phyloP scores from a whole-genome alignment of 2,888 invertebrate genomes.

The Strigamia maritima region DNA sequence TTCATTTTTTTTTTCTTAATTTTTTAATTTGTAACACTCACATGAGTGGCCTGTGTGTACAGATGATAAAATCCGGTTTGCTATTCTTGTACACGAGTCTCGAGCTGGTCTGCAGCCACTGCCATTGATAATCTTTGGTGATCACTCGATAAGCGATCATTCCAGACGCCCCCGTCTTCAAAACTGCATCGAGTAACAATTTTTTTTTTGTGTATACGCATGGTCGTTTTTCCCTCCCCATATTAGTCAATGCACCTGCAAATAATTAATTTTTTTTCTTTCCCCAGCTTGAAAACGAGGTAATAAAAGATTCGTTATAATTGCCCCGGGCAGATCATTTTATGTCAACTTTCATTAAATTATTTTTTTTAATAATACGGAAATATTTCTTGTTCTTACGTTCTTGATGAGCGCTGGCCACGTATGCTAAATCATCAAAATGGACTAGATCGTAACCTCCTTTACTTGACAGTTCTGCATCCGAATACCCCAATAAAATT shows the following conservation, averaged over 20 bases:
- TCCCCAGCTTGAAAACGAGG: conserved; percentile 3
- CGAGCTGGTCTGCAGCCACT: conserved; percentile 97
- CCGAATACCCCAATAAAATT: conserved; percentile 89
- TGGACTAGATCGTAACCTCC: conserved; percentile 98
- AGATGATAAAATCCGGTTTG: conserved; percentile 98
- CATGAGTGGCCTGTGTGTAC: conserved; percentile 98
- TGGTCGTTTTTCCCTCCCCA: background rate
- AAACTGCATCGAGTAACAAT: conserved; percentile 61
- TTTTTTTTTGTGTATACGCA: background rate
- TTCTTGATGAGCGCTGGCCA: conserved; percentile 98
- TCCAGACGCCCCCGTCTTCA: conserved; percentile 98
- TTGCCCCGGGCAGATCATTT: background rate
- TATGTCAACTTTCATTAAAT: background rate
- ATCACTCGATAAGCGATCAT: conserved; percentile 98
- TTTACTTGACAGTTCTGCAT: conserved; percentile 82
- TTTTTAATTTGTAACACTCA: conserved; percentile 58
- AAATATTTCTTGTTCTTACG: conserved; percentile 63
- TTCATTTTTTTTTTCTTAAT: background rate
- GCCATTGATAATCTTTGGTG: conserved; percentile 90
- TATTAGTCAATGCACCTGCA: conserved; percentile 25
- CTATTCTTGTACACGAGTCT: conserved; percentile 98
- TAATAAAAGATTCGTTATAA: conserved; percentile 23
- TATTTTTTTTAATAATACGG: too few relatives aligned
- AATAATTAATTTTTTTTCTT: background rate
- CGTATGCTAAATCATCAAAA: conserved; percentile 94